phyloP scores from a whole-genome alignment of 2,888 invertebrate genomes.

The Lithophane semibrunnea region DNA sequence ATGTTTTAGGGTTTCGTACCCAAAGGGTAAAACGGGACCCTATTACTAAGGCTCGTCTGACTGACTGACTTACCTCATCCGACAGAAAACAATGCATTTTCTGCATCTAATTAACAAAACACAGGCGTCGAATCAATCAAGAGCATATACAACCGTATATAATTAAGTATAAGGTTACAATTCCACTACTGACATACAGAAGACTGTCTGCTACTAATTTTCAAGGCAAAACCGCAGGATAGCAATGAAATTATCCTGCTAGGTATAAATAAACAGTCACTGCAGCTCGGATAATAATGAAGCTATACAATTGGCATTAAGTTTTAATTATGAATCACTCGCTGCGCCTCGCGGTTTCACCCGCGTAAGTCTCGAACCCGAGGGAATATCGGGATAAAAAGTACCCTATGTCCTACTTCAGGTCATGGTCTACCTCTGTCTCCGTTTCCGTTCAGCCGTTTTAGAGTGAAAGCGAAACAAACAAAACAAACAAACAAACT shows the following conservation, averaged over 20 bases:
- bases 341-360: no score
- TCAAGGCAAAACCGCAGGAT: conserved; percentile 34
- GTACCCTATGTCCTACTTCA: no score
- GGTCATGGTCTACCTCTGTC: no score
- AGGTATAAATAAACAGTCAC: not conserved
- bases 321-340: not conserved
- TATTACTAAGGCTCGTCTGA: no score
- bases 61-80: no score
- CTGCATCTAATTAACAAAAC: not conserved
- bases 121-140: conserved; percentile 20
- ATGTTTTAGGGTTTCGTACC: no score
- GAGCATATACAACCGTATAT: not conserved
- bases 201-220: conserved; percentile 11
- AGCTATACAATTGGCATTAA: not conserved
- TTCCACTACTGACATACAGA: conserved; percentile 10
- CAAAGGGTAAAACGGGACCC: no score
- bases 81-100: not conserved
- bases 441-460: no score
- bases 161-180: conserved; percentile 2
- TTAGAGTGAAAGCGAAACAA: no score
- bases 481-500: no score
- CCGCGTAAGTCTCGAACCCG: no score
- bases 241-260: conserved; percentile 47
- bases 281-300: not conserved
- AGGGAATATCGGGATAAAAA: no score